These are phyloP conservation scores for Acronicta aceris DNA, from an alignment of 2,888 invertebrate species.

Conservation along the genomic window DNA sequence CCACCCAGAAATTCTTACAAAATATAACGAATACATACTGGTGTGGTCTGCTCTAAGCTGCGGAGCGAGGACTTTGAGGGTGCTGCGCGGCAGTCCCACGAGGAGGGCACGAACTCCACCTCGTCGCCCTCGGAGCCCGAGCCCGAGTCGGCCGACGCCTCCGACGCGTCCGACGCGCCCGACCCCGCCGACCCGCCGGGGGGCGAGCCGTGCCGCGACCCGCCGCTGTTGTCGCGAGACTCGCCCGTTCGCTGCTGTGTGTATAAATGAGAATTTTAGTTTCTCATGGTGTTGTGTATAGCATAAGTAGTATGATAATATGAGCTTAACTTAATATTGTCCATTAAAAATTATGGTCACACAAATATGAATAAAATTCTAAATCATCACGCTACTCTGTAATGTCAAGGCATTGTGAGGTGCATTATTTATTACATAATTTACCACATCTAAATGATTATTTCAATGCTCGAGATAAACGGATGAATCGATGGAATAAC, in stretches of 20 bases:
- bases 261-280: constrained; percentile 1
- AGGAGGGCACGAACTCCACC: constrained; percentile 93
- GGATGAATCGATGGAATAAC: too few species aligned
- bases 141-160: constrained; percentile 68
- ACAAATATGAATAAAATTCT: too few species aligned
- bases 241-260: constrained; percentile 67
- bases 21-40: constrained; percentile 60
- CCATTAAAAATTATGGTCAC: too few species aligned
- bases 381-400: too few species aligned
- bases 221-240: constrained; percentile 62
- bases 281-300: too few species aligned
- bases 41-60: constrained; percentile 75
- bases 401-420: too few species aligned
- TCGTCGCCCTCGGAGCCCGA: constrained; percentile 90
- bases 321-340: too few species aligned
- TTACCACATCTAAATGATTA: too few species aligned
- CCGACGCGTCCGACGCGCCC: constrained; percentile 65
- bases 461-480: too few species aligned
- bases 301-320: background rate
- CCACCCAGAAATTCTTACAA: too few species aligned
- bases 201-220: constrained; percentile 43
- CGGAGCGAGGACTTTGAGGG: constrained; percentile 93
- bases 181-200: constrained; percentile 21
- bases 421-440: too few species aligned
- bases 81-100: constrained; percentile 94